Evolutionary conservation across 2,888 invertebrate genomes (phyloP).

Genomic region (Drosophila mayaguana): DNA sequence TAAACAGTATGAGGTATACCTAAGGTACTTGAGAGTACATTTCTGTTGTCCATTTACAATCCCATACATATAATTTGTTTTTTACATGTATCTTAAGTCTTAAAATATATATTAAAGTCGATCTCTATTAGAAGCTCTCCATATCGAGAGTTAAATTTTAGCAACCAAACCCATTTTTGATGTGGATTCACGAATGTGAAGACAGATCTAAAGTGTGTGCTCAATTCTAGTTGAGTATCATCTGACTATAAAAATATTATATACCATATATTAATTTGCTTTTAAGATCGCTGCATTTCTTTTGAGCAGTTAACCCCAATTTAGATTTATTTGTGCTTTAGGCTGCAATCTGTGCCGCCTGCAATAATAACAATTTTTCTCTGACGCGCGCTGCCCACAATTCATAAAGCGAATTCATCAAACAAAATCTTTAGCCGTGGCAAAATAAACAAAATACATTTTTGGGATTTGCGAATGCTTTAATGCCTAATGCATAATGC

Average conservation of each 20-base stretch:
- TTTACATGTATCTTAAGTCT: neutral
- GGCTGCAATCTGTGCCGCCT: conserved; percentile 5
- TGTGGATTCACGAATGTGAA: too few species aligned
- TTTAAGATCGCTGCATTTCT: neutral
- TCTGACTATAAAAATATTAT: too few species aligned
- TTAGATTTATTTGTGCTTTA: conserved; percentile 17
- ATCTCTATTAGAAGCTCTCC: neutral
- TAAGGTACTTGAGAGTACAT: too few species aligned
- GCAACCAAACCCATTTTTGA: neutral
- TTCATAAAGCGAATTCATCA: conserved; percentile 63
- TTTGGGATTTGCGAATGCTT: conserved; percentile 57
- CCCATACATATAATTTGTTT: too few species aligned
- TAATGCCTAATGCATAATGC: conserved; percentile 43
- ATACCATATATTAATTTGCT: too few species aligned
- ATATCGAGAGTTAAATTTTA: neutral
- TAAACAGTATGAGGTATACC: neutral
- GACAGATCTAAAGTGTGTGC: too few species aligned
- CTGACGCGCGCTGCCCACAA: conserved; percentile 19
- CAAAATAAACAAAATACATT: conserved; percentile 64
- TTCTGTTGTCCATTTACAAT: too few species aligned
- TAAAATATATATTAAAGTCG: neutral
- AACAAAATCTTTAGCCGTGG: conserved; percentile 50
- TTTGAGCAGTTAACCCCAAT: conserved; percentile 21
- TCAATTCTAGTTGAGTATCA: too few species aligned
- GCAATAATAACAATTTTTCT: conserved; percentile 15